Evolutionary conservation across 2,888 invertebrate species (phyloP), one percentile per base, ranked within the genome.

Genomic region (Yponomeuta evonymella): DNA sequence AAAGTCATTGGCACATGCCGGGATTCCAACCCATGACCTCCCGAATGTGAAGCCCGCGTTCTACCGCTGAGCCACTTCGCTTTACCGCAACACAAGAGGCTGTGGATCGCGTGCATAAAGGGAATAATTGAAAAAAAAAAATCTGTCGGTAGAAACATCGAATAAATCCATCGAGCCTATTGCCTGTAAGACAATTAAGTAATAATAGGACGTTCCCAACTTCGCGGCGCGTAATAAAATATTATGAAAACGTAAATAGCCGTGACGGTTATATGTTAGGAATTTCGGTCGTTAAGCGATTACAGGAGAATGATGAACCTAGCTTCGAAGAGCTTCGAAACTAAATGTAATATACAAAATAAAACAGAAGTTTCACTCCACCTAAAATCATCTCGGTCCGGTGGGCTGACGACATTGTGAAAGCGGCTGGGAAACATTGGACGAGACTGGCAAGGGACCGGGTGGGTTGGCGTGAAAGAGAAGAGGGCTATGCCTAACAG

Each of bases 181-280:
- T 36, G 36, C n/a, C 36, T 67, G 30, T 67, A 48, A 48, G 43
- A 67, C 67, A 67, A 67, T 67, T n/a, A 67, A 67, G 48, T 43
- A 67, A 67, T 67, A 67, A 67, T 43, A 48, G 11, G 9, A 23
- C 2, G 23, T 67, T 67, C 23, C 67, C 48, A 43, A 67, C 43
- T 48, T 67, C 67, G 23, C 23, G 67, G 67, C 10, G 36, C 43
- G 48, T 43, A 43, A 67, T 23, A 48, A 67, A 67, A 43, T 43
- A 43, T 43, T 43, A 67, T 36, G 67, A 48, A 67, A 43, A 43
- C 15, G 23, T 36, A 43, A 43, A 67, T 48, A 48, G 67, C 12
- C 23, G 67, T 67, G 67, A 67, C 43, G 67, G 67, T 6, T n/a
- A 48, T 23, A 43, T 36, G 15, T 67, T 10, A 67, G 48, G 67